These are phyloP conservation scores for Sebastiscus albofasciatus DNA, from an alignment of 2,797 vertebrate species.

Conservation along the genomic window DNA sequence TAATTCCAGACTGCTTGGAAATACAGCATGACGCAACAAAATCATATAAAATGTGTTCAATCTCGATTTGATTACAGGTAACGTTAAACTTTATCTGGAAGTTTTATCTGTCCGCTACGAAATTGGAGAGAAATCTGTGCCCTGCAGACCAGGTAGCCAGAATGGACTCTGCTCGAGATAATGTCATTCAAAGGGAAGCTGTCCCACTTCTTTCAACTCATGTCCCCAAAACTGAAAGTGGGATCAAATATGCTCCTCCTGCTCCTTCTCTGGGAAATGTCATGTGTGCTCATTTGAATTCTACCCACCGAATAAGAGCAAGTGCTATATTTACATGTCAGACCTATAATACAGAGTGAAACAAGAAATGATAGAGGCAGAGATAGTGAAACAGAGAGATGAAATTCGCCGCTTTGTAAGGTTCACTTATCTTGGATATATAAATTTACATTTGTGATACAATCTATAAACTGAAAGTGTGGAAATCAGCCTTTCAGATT, in stretches of 20 bases:
- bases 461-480: conserved; percentile 29
- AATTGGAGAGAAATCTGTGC: conserved; percentile 29
- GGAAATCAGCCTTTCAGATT: conserved; percentile 20
- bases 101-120: conserved; percentile 17
- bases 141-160: conserved; percentile 30
- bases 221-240: conserved; percentile 46
- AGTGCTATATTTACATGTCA: conserved; percentile 19
- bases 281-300: conserved; percentile 23
- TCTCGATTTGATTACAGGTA: conserved; percentile 58
- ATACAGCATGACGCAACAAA: conserved; percentile 10
- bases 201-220: conserved; percentile 33
- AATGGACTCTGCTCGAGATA: conserved; percentile 61
- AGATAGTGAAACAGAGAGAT: conserved; percentile 14
- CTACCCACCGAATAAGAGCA: not conserved
- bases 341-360: not conserved
- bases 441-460: conserved; percentile 31
- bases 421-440: conserved; percentile 17
- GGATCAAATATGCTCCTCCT: not conserved
- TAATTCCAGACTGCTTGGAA: conserved; percentile 17
- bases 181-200: conserved; percentile 58
- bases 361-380: conserved; percentile 7
- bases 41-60: conserved; percentile 31
- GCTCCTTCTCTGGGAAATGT: conserved; percentile 15
- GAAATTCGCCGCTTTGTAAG: not conserved
- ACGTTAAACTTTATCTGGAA: conserved; percentile 43